A percentile compares a stretch with the other conserved stretches of the same genome.
Conservation (phyloP, 2,888 invertebrate genomes). For the Calameuta filiformis region DNA sequence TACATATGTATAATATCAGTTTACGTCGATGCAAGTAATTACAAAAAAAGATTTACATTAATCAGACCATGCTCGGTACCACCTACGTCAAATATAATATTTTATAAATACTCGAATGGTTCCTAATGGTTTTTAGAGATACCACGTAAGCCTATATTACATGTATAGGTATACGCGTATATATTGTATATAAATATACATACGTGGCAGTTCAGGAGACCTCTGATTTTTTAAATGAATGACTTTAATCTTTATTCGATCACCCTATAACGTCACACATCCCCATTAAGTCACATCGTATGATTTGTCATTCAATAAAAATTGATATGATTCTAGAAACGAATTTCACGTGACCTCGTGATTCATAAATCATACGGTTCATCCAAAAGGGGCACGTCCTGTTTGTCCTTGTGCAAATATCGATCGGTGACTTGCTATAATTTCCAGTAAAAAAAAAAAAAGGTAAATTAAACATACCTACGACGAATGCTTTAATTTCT, state of each 20-base stretch:
- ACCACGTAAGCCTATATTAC: neutral
- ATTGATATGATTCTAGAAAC: neutral
- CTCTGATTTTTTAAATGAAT: neutral
- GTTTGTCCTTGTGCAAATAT: neutral
- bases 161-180: neutral
- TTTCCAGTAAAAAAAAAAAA: neutral
- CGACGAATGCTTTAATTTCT: neutral
- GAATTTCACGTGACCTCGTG: neutral
- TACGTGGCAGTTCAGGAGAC: neutral
- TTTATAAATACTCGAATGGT: neutral
- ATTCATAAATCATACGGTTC: neutral
- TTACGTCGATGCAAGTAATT: neutral
- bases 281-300: neutral
- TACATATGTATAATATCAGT: neutral
- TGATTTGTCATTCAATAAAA: neutral
- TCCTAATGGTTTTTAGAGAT: neutral
- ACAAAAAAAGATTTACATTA: neutral
- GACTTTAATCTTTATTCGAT: neutral
- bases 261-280: neutral
- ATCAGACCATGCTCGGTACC: neutral
- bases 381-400: neutral
- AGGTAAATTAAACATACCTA: neutral
- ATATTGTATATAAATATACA: neutral
- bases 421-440: neutral
- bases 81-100: neutral